Evolutionary conservation across 1,140 invertebrate genomes (phyloP).

Genomic region (Caenorhabditis inopinata): DNA sequence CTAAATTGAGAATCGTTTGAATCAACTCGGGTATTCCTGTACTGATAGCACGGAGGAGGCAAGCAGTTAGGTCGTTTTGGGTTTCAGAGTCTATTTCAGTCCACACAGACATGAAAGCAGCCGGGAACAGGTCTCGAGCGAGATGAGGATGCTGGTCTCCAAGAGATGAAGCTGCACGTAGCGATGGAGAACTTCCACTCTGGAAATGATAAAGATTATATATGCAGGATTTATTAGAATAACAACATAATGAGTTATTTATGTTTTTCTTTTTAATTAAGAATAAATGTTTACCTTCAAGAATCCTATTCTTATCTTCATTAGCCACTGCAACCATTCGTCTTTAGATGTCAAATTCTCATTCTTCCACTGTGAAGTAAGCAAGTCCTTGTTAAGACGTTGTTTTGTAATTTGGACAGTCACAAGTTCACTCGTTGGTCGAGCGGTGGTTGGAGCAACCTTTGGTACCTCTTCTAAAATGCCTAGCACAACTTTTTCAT

Average conservation of each 20-base stretch:
- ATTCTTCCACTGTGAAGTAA: neutral
- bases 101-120: conserved; percentile 98
- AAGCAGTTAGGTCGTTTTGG: conserved; percentile 77
- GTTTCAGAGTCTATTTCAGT: conserved; percentile 82
- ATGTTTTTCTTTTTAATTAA: too few species aligned
- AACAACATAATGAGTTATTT: too few species aligned
- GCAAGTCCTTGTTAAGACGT: neutral
- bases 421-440: neutral
- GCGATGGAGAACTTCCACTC: conserved; percentile 74
- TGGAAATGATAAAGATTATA: too few species aligned
- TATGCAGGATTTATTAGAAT: too few species aligned
- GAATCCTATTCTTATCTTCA: conserved; percentile 82
- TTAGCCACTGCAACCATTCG: conserved; percentile 96
- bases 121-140: conserved; percentile 92
- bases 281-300: conserved; percentile 78
- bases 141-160: conserved; percentile 91
- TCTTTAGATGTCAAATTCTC: conserved; percentile 71
- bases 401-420: conserved; percentile 1
- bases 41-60: conserved; percentile 65
- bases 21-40: conserved; percentile 94
- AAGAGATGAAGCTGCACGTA: conserved; percentile 83
- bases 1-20: conserved; percentile 92
- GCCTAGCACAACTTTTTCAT: neutral
- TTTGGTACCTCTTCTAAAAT: conserved; percentile 1
- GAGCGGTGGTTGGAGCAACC: conserved; percentile 3